Conservation (phyloP, 2,113 vertebrate species). For the Trematomus loennbergii region DNA sequence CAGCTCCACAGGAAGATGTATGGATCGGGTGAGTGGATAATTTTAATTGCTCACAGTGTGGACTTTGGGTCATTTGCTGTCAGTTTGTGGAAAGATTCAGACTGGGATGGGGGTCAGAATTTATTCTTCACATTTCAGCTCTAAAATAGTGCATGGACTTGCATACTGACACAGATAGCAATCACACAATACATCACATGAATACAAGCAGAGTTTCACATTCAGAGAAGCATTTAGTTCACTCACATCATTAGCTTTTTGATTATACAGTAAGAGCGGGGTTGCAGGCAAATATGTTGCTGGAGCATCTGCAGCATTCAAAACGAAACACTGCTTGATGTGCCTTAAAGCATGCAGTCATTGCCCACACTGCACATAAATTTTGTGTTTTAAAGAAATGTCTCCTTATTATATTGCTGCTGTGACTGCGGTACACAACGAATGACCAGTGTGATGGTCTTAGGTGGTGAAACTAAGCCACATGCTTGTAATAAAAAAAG, state of each 20-base stretch:
- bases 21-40: constrained; percentile 35
- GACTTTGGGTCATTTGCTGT: constrained; percentile 8
- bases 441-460: too few species aligned
- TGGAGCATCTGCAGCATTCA: constrained; percentile 11
- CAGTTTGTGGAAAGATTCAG: constrained; percentile 10
- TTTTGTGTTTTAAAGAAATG: not conserved
- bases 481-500: not conserved
- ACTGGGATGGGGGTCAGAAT: not conserved
- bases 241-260: constrained; percentile 39
- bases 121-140: constrained; percentile 11
- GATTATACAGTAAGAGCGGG: too few species aligned
- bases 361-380: constrained; percentile 9
- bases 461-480: not conserved
- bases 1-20: constrained; percentile 30
- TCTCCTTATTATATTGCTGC: not conserved
- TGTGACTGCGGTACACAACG: not conserved
- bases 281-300: constrained; percentile 3
- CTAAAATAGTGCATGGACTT: not conserved
- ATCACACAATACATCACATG: not conserved
- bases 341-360: not conserved
- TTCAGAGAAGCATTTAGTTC: constrained; percentile 27
- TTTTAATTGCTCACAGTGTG: constrained; percentile 35
- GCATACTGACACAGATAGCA: not conserved
- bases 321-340: constrained; percentile 6
- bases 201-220: constrained; percentile 3